Percentiles rank a stretch among this genome's conserved stretches.
These are phyloP conservation scores for Gobius niger DNA, from an alignment of 2,113 vertebrate species.

Conservation along the genomic window DNA sequence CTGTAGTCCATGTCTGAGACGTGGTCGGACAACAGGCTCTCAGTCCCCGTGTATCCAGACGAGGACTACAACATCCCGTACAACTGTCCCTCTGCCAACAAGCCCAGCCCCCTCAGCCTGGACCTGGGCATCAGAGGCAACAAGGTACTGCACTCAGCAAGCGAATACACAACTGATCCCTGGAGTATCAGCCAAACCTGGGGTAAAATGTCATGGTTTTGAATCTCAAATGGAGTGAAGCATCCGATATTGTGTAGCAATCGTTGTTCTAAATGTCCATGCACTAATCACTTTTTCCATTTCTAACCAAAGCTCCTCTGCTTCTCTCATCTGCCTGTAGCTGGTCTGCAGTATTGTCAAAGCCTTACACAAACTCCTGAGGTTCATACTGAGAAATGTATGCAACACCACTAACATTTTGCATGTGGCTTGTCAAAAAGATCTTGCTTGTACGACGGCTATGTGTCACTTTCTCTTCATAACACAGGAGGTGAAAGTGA, in stretches of 20 bases:
- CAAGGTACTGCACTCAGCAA: slow-evolving; percentile 45
- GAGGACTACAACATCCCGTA: slow-evolving; percentile 66
- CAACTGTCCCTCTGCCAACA: slow-evolving; percentile 55
- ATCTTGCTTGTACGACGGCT: not conserved
- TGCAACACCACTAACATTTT: slow-evolving; percentile 32
- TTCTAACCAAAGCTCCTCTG: slow-evolving; percentile 3
- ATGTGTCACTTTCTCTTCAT: not conserved
- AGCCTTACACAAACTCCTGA: slow-evolving; percentile 69
- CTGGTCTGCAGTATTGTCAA: slow-evolving; percentile 71
- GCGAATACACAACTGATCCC: too few species aligned
- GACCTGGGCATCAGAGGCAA: slow-evolving; percentile 68
- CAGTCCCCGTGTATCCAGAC: slow-evolving; percentile 48
- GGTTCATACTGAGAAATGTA: slow-evolving; percentile 73
- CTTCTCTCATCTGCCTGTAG: slow-evolving; percentile 33
- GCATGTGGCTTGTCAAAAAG: not conserved
- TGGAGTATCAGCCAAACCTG: too few species aligned
- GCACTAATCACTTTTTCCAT: not conserved
- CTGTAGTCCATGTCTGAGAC: slow-evolving; percentile 39
- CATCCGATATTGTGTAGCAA: too few species aligned
- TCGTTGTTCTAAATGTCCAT: not conserved
- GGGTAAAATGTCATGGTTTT: too few species aligned
- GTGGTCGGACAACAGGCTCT: slow-evolving; percentile 69
- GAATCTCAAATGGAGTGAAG: too few species aligned
- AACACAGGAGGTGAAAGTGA: not conserved
- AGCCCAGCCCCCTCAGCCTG: slow-evolving; percentile 59